These are phyloP conservation scores for Montipora efflorescens DNA, from an alignment of 64 coral and sea anemone genomes.

Conservation along the genomic window DNA sequence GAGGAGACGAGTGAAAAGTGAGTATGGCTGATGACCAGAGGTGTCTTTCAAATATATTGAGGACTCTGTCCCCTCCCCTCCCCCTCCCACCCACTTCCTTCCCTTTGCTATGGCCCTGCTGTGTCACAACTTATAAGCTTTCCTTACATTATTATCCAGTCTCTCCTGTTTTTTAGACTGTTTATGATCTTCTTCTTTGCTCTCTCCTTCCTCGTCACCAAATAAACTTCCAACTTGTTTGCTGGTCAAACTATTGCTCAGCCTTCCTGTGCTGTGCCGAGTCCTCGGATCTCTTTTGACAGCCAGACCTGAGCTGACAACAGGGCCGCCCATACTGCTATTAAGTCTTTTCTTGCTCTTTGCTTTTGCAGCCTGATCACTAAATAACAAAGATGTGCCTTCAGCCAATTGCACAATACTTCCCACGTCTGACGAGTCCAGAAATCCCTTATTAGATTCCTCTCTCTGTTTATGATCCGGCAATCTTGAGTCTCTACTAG, in stretches of 20 bases:
- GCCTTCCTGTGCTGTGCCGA: constrained; percentile 16
- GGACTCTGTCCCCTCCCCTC: too few relatives aligned
- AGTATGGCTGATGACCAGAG: too few relatives aligned
- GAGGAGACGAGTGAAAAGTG: too few relatives aligned
- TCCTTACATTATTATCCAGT: constrained; percentile 16
- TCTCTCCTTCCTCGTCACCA: background rate
- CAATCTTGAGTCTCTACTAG: background rate
- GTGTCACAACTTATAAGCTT: too few relatives aligned
- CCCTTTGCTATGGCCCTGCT: too few relatives aligned
- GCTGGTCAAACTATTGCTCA: background rate
- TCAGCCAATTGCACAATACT: background rate
- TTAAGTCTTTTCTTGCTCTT: constrained; percentile 56
- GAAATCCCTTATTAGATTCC: background rate
- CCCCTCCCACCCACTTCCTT: too few relatives aligned
- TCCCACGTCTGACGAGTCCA: background rate
- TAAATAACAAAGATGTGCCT: background rate
- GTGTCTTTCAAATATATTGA: too few relatives aligned
- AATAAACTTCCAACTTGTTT: constrained; percentile 28
- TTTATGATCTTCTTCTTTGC: background rate
- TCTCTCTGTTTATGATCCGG: background rate
- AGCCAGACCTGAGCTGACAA: constrained; percentile 88
- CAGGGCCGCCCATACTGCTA: constrained; percentile 60
- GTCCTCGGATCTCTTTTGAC: constrained; percentile 36
- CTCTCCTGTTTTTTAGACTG: background rate
- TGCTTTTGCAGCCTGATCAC: constrained; percentile 20